Evolutionary conservation across 2,888 invertebrate genomes (phyloP).

Genomic region (Trachelus iudaicus): DNA sequence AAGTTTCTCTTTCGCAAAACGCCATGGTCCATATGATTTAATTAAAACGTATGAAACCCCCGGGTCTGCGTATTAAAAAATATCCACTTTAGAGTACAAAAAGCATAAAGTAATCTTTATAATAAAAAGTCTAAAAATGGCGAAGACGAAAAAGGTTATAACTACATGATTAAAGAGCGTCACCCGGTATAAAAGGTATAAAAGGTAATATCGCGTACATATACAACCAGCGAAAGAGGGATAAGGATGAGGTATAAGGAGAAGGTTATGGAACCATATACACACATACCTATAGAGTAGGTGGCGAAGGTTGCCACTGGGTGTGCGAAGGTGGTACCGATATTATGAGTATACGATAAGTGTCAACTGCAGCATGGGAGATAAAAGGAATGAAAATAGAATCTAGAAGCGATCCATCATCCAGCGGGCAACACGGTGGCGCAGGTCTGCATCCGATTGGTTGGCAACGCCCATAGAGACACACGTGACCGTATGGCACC

Average conservation of each 20-base stretch:
- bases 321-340: slow-evolving; percentile 40
- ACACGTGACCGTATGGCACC: slow-evolving; percentile 45
- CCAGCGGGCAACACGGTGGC: slow-evolving; percentile 50
- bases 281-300: neutral
- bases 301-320: slow-evolving; percentile 15
- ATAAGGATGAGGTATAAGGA: neutral
- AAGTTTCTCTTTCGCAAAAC: neutral
- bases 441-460: slow-evolving; percentile 49
- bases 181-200: neutral
- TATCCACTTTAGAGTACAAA: neutral
- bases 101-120: neutral
- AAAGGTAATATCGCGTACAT: neutral
- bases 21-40: slow-evolving; percentile 15
- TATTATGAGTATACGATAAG: slow-evolving; percentile 51
- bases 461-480: slow-evolving; percentile 46
- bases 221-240: neutral
- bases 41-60: slow-evolving; percentile 44
- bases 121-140: neutral
- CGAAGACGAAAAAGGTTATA: neutral
- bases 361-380: slow-evolving; percentile 64
- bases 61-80: neutral
- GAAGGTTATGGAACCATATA: neutral
- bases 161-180: neutral
- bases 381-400: slow-evolving; percentile 64
- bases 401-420: slow-evolving; percentile 63